A percentile compares a stretch with the other conserved stretches of the same genome.
Conservation (phyloP, 2,888 invertebrate genomes). For the Tipula helvola region DNA sequence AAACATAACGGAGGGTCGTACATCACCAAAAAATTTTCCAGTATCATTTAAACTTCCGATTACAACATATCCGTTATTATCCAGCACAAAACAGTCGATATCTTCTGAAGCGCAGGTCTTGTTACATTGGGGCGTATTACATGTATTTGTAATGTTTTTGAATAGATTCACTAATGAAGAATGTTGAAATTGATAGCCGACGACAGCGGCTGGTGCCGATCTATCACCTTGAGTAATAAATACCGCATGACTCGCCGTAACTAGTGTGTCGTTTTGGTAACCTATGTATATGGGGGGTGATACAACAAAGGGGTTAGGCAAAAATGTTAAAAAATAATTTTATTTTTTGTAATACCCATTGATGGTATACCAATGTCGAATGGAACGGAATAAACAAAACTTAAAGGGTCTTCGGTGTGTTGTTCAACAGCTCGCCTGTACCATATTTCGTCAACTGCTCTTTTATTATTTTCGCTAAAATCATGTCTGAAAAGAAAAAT, state of each 20-base stretch:
- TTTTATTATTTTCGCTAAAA: conserved; percentile 61
- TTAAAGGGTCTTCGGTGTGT: conserved; percentile 60
- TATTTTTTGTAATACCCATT: background rate
- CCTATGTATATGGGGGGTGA: conserved; percentile 21
- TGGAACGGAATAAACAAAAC: conserved; percentile 72
- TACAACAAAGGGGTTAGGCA: background rate
- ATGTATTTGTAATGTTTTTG: conserved; percentile 52
- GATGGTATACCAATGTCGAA: conserved; percentile 41
- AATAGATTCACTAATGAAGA: conserved; percentile 63
- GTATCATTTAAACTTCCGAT: conserved; percentile 62
- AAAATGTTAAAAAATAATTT: background rate
- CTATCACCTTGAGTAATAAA: conserved; percentile 46
- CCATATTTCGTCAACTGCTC: conserved; percentile 80
- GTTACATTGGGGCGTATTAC: conserved; percentile 16
- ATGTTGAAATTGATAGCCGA: conserved; percentile 72
- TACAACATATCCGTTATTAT: conserved; percentile 79
- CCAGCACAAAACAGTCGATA: conserved; percentile 72
- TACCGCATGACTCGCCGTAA: conserved; percentile 79
- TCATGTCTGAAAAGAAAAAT: conserved; percentile 40
- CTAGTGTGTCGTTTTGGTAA: conserved; percentile 44
- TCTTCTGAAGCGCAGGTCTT: conserved; percentile 49
- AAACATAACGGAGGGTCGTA: conserved; percentile 65
- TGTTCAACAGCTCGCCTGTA: conserved; percentile 81
- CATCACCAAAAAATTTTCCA: conserved; percentile 78
- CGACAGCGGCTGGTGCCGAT: conserved; percentile 54